phyloP scores from a whole-genome alignment of 2,888 invertebrate genomes.

The Deladenus siricidicola region DNA sequence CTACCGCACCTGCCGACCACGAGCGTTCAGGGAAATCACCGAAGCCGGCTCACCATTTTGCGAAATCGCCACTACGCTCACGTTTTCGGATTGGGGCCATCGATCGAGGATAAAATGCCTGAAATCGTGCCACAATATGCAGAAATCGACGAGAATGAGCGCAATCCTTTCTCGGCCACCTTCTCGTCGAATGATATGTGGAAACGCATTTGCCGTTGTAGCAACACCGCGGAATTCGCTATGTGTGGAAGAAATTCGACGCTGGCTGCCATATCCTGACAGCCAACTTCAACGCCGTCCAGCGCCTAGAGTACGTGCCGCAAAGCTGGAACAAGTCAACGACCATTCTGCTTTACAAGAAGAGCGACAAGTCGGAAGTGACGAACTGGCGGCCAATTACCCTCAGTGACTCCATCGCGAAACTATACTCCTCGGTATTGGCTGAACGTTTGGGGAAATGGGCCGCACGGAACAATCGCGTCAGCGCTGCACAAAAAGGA shows the following conservation, averaged over 20 bases:
- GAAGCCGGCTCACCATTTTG: no score
- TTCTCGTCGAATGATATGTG: background rate
- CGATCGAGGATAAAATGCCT: no score
- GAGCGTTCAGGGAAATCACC: no score
- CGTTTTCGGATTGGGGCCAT: no score
- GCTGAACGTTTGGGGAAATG: slow-evolving; percentile 27
- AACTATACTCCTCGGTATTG: slow-evolving; percentile 30
- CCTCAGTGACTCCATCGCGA: slow-evolving; percentile 26
- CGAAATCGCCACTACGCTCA: no score
- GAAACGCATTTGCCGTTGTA: background rate
- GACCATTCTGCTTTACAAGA: slow-evolving; percentile 38
- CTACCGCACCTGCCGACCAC: no score
- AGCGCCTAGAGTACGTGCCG: slow-evolving; percentile 16
- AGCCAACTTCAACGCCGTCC: slow-evolving; percentile 6
- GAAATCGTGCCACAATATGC: no score
- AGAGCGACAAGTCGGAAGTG: slow-evolving; percentile 37
- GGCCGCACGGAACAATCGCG: slow-evolving; percentile 15
- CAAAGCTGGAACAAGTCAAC: slow-evolving; percentile 23
- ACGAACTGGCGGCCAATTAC: slow-evolving; percentile 43
- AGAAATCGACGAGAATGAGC: no score
- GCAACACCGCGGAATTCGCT: background rate
- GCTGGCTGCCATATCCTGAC: slow-evolving; percentile 12
- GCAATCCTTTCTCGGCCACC: background rate
- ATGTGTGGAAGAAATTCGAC: slow-evolving; percentile 19
- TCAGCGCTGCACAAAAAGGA: slow-evolving; percentile 51